phyloP scores from a whole-genome alignment of 2,797 vertebrate genomes.

The Vespertilio murinus region DNA sequence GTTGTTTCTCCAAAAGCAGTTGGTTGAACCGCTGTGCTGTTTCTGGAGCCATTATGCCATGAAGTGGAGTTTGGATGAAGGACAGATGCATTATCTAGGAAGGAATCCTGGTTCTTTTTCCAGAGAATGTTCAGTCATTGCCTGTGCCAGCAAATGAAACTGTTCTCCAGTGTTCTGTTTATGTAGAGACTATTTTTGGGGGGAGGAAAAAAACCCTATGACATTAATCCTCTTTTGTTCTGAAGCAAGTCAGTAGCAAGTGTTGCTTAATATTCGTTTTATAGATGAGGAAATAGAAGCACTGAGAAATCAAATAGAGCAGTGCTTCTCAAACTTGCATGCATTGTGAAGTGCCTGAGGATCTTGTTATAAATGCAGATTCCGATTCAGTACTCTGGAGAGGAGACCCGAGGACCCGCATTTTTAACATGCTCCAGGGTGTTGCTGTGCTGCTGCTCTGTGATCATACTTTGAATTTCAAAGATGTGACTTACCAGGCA shows the following conservation, averaged over 20 bases:
- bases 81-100: constrained; percentile 67
- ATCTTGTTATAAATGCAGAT: neutral
- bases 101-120: constrained; percentile 39
- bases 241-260: neutral
- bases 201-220: neutral
- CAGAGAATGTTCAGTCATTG: constrained; percentile 6
- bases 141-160: constrained; percentile 14
- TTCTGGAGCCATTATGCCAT: constrained; percentile 27
- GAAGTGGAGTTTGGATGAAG: constrained; percentile 63
- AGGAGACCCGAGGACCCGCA: neutral
- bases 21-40: constrained; percentile 46
- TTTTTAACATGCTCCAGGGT: neutral
- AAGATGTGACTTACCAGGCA: neutral
- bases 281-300: constrained; percentile 1
- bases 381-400: neutral
- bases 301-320: neutral
- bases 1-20: constrained; percentile 47
- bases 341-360: neutral
- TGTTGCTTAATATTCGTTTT: constrained; percentile 10
- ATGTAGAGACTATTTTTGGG: neutral
- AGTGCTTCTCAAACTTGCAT: neutral
- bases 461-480: neutral
- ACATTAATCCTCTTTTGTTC: neutral
- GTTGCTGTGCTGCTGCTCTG: neutral
- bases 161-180: neutral